phyloP scores from a whole-genome alignment of 2,113 vertebrate genomes.

The Callaeas wilsoni region DNA sequence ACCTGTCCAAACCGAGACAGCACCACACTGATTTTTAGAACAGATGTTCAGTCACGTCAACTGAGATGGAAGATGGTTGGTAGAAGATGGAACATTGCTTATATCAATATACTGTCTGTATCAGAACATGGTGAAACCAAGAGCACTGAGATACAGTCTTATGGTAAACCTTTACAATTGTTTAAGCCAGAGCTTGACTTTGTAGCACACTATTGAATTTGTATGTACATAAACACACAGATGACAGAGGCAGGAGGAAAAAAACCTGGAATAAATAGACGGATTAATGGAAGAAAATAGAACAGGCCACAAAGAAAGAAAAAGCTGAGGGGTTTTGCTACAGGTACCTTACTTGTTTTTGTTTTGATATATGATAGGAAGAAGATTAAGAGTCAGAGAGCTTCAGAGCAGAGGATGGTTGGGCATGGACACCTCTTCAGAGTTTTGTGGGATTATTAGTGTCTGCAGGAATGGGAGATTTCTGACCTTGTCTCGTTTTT shows the following conservation, averaged over 20 bases:
- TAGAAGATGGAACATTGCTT: neutral
- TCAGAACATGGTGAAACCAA: neutral
- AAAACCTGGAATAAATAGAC: neutral
- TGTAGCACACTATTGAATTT: neutral
- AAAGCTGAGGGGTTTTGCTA: neutral
- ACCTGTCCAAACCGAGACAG: too few relatives aligned
- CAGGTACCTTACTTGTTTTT: neutral
- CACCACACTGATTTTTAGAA: neutral
- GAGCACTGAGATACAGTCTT: neutral
- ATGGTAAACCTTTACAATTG: neutral
- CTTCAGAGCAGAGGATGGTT: neutral
- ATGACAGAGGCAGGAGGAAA: neutral
- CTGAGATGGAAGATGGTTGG: neutral
- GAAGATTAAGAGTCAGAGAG: neutral
- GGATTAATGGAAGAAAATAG: neutral
- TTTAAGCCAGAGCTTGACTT: neutral
- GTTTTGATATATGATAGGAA: neutral
- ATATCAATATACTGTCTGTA: neutral
- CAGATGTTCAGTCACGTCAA: neutral
- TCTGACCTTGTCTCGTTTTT: neutral
- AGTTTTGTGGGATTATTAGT: neutral
- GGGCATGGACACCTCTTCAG: neutral
- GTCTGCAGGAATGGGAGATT: neutral
- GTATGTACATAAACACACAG: neutral
- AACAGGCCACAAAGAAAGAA: neutral